Evolutionary conservation across 2,113 vertebrate genomes (phyloP).

Genomic region (Oryzias melastigma): DNA sequence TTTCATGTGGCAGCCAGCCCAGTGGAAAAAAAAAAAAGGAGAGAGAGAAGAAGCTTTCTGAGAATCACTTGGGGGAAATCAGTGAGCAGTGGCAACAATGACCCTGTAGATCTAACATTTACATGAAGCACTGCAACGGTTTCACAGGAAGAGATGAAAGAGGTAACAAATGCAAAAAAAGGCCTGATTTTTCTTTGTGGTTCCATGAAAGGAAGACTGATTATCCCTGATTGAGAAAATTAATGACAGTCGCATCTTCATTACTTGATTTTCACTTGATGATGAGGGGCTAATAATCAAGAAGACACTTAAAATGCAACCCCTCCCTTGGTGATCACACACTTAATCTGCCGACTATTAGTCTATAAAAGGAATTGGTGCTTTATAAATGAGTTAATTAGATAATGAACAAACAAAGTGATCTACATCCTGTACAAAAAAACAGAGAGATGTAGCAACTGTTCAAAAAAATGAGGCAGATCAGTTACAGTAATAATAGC

Average conservation of each 20-base stretch:
- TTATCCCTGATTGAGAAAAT: constrained; percentile 50
- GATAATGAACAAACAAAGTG: constrained; percentile 66
- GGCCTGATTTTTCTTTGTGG: constrained; percentile 30
- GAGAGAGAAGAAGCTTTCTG: neutral
- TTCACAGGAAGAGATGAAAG: constrained; percentile 9
- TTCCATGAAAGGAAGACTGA: constrained; percentile 36
- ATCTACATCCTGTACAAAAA: constrained; percentile 52
- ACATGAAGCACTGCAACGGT: constrained; percentile 14
- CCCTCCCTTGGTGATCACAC: constrained; percentile 22
- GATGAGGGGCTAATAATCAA: constrained; percentile 61
- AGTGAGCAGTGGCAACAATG: constrained; percentile 13
- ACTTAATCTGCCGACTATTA: constrained; percentile 61
- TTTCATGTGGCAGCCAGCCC: constrained; percentile 41
- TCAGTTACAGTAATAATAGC: no score
- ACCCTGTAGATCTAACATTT: constrained; percentile 14
- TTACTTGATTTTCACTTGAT: constrained; percentile 45
- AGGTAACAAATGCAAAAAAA: constrained; percentile 6
- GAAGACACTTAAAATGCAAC: constrained; percentile 30
- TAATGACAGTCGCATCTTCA: constrained; percentile 30
- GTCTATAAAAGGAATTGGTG: constrained; percentile 63
- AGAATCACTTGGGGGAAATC: constrained; percentile 8
- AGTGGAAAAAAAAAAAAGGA: neutral
- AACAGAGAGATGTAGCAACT: constrained; percentile 24
- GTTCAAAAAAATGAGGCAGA: constrained; percentile 20
- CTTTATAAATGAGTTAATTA: constrained; percentile 65